Percentiles rank a stretch among this genome's conserved stretches.
phyloP scores from a whole-genome alignment of 64 coral and sea anemone species.

The Porites australiensis region DNA sequence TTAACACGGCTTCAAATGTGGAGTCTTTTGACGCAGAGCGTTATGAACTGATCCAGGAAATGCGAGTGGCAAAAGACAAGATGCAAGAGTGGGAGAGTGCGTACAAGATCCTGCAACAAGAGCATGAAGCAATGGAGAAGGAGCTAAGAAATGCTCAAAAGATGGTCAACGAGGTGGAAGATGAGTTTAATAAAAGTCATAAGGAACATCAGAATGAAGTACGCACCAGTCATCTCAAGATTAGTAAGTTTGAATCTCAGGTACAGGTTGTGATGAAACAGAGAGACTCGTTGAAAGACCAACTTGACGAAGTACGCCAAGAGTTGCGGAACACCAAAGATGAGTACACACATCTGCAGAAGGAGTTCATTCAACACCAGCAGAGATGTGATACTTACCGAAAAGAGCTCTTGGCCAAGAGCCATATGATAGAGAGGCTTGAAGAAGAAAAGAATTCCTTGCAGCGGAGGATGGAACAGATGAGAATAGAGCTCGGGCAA shows the following conservation, averaged over 20 bases:
- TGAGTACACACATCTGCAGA: conserved; percentile 77
- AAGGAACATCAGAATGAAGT: conserved; percentile 72
- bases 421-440: conserved; percentile 75
- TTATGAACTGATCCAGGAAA: conserved; percentile 60
- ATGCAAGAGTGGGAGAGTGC: conserved; percentile 73
- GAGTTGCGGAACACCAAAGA: conserved; percentile 80
- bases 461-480: conserved; percentile 59
- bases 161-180: conserved; percentile 66
- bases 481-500: conserved; percentile 63
- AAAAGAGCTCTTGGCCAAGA: conserved; percentile 85
- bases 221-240: conserved; percentile 74
- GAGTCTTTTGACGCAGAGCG: conserved; percentile 74
- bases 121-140: conserved; percentile 75
- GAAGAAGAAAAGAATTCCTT: conserved; percentile 65
- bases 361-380: conserved; percentile 93
- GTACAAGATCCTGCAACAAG: conserved; percentile 80
- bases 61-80: conserved; percentile 66
- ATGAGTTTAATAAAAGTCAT: conserved; percentile 63
- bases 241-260: conserved; percentile 90
- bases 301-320: conserved; percentile 80
- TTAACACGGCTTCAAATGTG: conserved; percentile 38
- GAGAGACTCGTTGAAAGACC: conserved; percentile 78
- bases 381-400: conserved; percentile 87
- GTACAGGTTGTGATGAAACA: conserved; percentile 90
- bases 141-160: conserved; percentile 59